phyloP scores from a whole-genome alignment of 2,888 invertebrate species.

The Amblyjoppa proteus region DNA sequence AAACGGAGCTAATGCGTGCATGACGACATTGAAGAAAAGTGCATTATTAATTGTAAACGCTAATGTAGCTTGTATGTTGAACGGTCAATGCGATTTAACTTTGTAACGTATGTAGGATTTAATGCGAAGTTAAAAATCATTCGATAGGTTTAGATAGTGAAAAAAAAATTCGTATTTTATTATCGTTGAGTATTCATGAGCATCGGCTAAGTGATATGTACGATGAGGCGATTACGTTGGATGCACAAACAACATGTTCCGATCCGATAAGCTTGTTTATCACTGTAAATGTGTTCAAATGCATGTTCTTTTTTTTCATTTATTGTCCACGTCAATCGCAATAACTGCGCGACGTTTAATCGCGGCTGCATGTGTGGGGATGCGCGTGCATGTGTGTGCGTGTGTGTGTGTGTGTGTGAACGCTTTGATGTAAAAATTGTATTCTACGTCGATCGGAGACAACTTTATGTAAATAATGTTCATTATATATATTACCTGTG shows the following conservation, averaged over 20 bases:
- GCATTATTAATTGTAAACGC: conserved; percentile 34
- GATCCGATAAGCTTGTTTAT: conserved; percentile 38
- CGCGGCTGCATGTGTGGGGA: neutral
- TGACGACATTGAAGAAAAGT: conserved; percentile 23
- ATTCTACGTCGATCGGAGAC: conserved; percentile 36
- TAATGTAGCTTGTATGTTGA: conserved; percentile 1
- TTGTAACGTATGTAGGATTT: conserved; percentile 21
- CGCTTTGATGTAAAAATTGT: conserved; percentile 52
- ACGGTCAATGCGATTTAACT: conserved; percentile 10
- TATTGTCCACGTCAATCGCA: conserved; percentile 7
- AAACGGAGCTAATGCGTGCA: neutral
- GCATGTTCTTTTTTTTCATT: conserved; percentile 56
- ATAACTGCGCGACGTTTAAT: conserved; percentile 6
- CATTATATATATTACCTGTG: conserved; percentile 36
- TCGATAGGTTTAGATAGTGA: neutral
- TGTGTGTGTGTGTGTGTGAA: conserved; percentile 1
- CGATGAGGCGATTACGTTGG: conserved; percentile 1
- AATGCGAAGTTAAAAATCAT: conserved; percentile 12
- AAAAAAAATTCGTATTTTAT: conserved; percentile 28
- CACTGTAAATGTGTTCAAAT: conserved; percentile 65
- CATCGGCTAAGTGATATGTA: conserved; percentile 6
- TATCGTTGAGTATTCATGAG: conserved; percentile 33
- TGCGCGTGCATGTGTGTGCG: neutral
- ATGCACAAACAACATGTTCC: conserved; percentile 30
- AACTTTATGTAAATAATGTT: conserved; percentile 62